Evolutionary conservation across 2,888 invertebrate genomes (phyloP), one percentile per base, ranked within the genome.

Genomic region (Chymomyza caudatula): DNA sequence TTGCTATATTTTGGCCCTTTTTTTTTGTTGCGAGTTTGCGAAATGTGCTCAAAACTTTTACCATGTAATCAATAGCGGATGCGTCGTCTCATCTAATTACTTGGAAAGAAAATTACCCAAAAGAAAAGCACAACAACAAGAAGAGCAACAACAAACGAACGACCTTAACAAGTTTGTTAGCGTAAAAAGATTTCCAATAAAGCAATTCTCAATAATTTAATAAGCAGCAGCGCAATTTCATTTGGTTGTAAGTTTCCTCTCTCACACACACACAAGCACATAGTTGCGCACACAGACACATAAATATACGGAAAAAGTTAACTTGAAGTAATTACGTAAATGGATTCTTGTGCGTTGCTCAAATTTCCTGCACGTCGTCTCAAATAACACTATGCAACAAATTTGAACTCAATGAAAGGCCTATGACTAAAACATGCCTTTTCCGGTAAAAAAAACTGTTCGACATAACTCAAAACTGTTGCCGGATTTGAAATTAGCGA

Each of bases 311-410:
- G 75, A 71, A 74, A 82, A 82, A 75, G 83, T 85, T 83, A 85
- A 77, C 80, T 66, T 68, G 60, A 85, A 85, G 86, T 83, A 83
- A 83, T 83, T 83, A 83, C 86, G 86, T 86, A 83, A 83, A 86
- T 83, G 83, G 84, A 80, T 86, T 86, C 85, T 72, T 68, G 69
- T 73, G 72, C 75, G 73, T 69, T 76, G 81, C 86, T 85, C 87
- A 74, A 86, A 83, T 86, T 86, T 83, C 86, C 84, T 77, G 74
- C 78, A 85, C 84, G 71, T 77, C 74, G 63, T 69, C 67, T 70
- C 64, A 57, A 82, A 19, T 44, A 56, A n/a, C n/a, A n/a, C n/a
- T n/a, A n/a, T n/a, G n/a, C n/a, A n/a, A n/a, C n/a, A n/a, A n/a
- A n/a, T n/a, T n/a, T n/a, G n/a, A n/a, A n/a, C n/a, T n/a, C n/a